phyloP scores from a whole-genome alignment of 2,888 invertebrate genomes.

The Lasius platythorax region DNA sequence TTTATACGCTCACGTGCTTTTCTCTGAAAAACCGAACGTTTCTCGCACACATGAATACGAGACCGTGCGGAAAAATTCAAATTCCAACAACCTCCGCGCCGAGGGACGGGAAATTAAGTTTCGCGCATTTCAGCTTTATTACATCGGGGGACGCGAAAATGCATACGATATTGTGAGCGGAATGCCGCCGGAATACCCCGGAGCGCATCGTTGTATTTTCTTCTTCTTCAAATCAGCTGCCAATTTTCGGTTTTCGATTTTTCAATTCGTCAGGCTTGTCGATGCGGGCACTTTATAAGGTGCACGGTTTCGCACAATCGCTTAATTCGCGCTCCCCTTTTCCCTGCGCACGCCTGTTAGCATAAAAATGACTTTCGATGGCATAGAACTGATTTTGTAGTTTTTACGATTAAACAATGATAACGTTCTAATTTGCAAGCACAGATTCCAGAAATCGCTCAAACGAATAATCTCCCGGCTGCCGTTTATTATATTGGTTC shows the following conservation, averaged over 20 bases:
- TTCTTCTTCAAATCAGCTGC: slow-evolving; percentile 10
- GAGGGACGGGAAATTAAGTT: slow-evolving; percentile 53
- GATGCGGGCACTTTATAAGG: neutral
- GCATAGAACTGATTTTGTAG: neutral
- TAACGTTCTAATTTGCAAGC: neutral
- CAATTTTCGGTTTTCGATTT: slow-evolving; percentile 21
- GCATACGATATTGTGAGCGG: slow-evolving; percentile 41
- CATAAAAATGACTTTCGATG: neutral
- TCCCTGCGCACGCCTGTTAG: slow-evolving; percentile 18
- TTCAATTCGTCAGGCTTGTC: neutral
- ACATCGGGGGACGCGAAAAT: slow-evolving; percentile 43
- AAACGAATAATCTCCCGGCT: neutral
- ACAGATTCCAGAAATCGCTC: neutral
- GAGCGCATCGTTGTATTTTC: neutral
- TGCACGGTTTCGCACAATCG: slow-evolving; percentile 21
- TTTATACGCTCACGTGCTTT: neutral
- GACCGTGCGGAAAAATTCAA: slow-evolving; percentile 49
- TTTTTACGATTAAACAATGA: neutral
- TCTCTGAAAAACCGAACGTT: slow-evolving; percentile 40
- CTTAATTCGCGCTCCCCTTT: slow-evolving; percentile 8
- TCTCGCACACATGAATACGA: slow-evolving; percentile 32
- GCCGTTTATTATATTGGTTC: neutral
- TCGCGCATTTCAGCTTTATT: slow-evolving; percentile 52
- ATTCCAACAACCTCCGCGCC: slow-evolving; percentile 37
- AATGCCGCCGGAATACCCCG: slow-evolving; percentile 19